Percentiles rank a stretch among this genome's conserved stretches.
Conservation (phyloP, 2,113 vertebrate genomes). For the Ranitomeya variabilis region DNA sequence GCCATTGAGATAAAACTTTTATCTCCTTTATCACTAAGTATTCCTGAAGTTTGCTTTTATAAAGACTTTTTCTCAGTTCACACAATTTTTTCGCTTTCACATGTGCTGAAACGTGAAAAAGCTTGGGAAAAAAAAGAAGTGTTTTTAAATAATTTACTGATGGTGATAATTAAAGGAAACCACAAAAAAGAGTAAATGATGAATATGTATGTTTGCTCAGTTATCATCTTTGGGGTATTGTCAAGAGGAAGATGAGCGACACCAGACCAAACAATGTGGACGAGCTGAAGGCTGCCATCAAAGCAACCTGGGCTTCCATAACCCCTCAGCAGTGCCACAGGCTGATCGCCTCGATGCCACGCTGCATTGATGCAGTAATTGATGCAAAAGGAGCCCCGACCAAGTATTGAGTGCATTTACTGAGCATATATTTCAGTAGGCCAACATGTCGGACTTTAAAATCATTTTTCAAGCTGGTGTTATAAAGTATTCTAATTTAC, state of each 20-base stretch:
- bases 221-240: not conserved
- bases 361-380: no score
- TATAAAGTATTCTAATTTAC: no score
- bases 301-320: no score
- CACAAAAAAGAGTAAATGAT: not conserved
- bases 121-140: not conserved
- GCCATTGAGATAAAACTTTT: not conserved
- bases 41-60: not conserved
- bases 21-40: not conserved
- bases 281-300: no score
- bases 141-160: conserved; percentile 19
- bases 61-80: conserved; percentile 2
- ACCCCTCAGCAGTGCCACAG: no score
- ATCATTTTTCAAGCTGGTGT: no score
- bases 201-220: not conserved
- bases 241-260: no score
- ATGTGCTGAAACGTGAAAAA: not conserved
- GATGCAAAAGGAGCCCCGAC: no score
- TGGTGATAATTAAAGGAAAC: conserved; percentile 18
- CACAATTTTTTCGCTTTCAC: conserved; percentile 11
- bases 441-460: no score
- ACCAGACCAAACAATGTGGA: not conserved
- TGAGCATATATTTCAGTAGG: no score
- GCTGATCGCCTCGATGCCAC: no score
- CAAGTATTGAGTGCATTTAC: no score